These are phyloP conservation scores for Gallinago stenura DNA, from an alignment of 2,797 vertebrate genomes.

Conservation along the genomic window DNA sequence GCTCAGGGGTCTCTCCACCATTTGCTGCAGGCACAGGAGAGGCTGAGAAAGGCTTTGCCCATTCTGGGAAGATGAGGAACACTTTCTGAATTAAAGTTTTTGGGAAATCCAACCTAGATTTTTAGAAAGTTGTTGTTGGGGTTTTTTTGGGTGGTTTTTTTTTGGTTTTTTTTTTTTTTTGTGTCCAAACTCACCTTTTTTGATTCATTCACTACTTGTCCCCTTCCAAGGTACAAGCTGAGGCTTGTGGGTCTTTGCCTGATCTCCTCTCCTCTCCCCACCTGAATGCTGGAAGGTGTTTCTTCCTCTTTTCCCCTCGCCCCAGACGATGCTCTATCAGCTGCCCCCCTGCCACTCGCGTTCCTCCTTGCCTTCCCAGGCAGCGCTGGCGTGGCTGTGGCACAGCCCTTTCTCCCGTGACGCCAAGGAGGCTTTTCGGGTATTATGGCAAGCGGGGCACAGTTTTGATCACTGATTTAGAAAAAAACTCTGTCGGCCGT, in stretches of 20 bases:
- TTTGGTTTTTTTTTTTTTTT: background rate
- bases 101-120: background rate
- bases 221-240: too few relatives aligned
- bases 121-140: background rate
- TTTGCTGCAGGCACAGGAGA: too few relatives aligned
- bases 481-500: background rate
- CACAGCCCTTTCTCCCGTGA: background rate
- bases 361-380: background rate
- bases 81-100: background rate
- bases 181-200: background rate
- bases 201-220: too few relatives aligned
- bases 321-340: too few relatives aligned
- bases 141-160: background rate
- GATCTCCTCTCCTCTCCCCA: rapidly evolving
- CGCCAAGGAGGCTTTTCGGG: background rate
- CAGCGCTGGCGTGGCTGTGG: rapidly evolving
- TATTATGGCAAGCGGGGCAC: too few relatives aligned
- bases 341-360: rapidly evolving
- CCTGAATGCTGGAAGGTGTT: too few relatives aligned
- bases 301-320: rapidly evolving
- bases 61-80: background rate
- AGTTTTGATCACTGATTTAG: background rate
- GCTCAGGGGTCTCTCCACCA: rapidly evolving
- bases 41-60: too few relatives aligned
- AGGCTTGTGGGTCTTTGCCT: background rate